phyloP scores from a whole-genome alignment of 2,888 invertebrate species.

The Xylophagus ater region DNA sequence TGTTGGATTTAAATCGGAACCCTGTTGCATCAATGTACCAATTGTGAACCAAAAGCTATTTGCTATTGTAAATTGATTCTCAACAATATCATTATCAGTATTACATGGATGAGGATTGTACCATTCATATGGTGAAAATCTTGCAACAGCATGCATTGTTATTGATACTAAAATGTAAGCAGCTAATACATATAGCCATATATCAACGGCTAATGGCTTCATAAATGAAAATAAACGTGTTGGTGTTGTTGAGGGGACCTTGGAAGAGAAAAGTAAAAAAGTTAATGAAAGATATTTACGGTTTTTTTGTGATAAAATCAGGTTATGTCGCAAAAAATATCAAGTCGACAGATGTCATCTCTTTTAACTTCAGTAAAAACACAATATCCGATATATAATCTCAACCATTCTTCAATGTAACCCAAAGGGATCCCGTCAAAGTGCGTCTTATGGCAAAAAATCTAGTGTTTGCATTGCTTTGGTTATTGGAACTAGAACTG shows the following conservation, averaged over 20 bases:
- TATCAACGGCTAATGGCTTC: conserved; percentile 74
- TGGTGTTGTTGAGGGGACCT: conserved; percentile 60
- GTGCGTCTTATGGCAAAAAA: no score
- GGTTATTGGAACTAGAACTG: no score
- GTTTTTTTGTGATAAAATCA: no score
- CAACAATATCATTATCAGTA: conserved; percentile 46
- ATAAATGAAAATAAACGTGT: conserved; percentile 73
- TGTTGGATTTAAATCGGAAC: conserved; percentile 66
- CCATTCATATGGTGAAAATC: conserved; percentile 74
- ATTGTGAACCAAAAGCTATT: conserved; percentile 84
- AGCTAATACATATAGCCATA: conserved; percentile 73
- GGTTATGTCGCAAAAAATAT: no score
- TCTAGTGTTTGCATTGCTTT: no score
- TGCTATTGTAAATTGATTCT: conserved; percentile 71
- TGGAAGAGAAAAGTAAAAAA: no score
- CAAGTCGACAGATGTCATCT: no score
- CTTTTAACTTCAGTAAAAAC: no score
- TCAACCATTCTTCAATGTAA: no score
- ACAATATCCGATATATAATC: no score
- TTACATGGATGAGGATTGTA: conserved; percentile 62
- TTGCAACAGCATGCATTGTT: conserved; percentile 68
- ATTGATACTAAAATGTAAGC: conserved; percentile 70
- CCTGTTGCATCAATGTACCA: conserved; percentile 81
- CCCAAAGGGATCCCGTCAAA: no score
- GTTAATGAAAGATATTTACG: no score